Evolutionary conservation across 2,113 vertebrate genomes (phyloP), one percentile per base, ranked within the genome.

Genomic region (Petrocephalus microphthalmus): DNA sequence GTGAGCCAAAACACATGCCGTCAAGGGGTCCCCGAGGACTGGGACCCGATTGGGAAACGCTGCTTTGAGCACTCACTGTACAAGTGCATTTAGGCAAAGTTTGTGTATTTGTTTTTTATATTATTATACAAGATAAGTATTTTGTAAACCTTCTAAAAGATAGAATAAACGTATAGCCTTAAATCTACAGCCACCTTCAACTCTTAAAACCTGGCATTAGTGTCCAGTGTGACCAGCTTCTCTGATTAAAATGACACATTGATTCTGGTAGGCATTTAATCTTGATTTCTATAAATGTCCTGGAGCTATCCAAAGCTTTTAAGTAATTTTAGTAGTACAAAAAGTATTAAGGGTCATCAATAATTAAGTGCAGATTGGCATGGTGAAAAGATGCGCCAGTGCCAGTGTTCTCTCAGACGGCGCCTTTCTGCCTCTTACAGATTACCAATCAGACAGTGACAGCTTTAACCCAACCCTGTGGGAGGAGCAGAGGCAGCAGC

Each of bases 391-490:
- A 42, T 2, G 2, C 33, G 19, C 1, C 71, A 42, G 15, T 78
- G 11, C 5, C 71, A 83, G 74, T 8, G 78, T 83, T 45, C 20
- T 7, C 37, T 22, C 0, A 42, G 25, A 87, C 33, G 29, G 17
- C 22, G 25, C 86, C 57, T 82, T 20, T 88, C 64, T 82, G 17
- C 60, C 33, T 71, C 29, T 53, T 87, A 0, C 91, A 99, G 98
- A 99, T 96, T 99, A 99, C 95, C 98, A 98, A 94, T 99, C 98
- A 1, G 98, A 99, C 96, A 99, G 95, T 25, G 98, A 99, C 95
- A 99, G 98, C 89, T 99, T 99, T 92, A 99, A 99, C 93, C 98
- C 98, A 13, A 98, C 97, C 0, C 94, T 99, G 45, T 99, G 98
- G 98, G 98, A 99, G 92, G 98, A 99, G 91, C 98, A 99, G 95